Conservation (phyloP, 2,113 vertebrate genomes). For the Oreocharis arfaki region DNA sequence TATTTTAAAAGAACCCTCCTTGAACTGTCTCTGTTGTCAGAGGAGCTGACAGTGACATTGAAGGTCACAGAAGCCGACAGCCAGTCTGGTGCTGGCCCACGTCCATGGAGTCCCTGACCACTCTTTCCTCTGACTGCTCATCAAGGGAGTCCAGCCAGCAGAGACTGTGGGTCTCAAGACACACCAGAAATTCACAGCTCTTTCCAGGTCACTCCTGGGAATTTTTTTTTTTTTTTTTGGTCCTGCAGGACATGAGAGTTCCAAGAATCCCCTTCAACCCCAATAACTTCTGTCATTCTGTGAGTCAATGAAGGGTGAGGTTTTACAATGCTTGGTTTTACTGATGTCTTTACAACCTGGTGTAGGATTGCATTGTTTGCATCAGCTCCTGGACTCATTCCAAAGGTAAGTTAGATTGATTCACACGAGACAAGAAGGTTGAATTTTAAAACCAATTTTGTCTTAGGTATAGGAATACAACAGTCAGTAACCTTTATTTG, state of each 20-base stretch:
- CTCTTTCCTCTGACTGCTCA: fast-evolving
- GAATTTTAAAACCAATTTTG: not conserved
- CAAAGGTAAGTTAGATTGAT: not conserved
- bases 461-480: not conserved
- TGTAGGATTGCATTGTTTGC: not conserved
- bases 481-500: not conserved
- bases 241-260: not conserved
- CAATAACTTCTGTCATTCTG: not conserved
- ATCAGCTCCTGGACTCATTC: not conserved
- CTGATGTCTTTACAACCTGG: not conserved
- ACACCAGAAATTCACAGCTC: not conserved
- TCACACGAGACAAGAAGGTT: not conserved
- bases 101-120: not conserved
- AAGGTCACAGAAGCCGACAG: not conserved
- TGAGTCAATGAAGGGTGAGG: not conserved
- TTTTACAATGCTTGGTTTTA: not conserved
- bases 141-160: not conserved
- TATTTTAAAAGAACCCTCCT: not conserved
- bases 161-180: not conserved
- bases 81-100: no score
- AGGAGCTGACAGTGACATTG: not conserved
- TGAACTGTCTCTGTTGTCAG: not conserved
- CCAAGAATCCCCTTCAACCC: not conserved
- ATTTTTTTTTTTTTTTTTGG: not conserved
- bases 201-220: not conserved